Evolutionary conservation across 2,797 vertebrate species (phyloP).

Genomic region (Chaetodon trifasciatus): DNA sequence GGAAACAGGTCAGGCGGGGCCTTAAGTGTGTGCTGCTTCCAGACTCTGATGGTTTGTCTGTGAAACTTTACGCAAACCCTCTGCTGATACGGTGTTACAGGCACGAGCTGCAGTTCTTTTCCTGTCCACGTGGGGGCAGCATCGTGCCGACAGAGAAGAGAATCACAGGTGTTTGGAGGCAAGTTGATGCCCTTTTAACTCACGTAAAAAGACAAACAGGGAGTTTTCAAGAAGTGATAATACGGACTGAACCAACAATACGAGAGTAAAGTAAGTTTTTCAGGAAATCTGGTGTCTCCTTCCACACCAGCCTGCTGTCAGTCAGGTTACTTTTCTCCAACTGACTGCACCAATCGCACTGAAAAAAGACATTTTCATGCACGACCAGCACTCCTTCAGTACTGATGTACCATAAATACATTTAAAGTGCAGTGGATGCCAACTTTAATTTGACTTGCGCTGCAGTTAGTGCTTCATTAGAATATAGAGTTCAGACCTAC

Average conservation of each 20-base stretch:
- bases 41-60: not conserved
- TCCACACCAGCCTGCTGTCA: not conserved
- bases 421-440: not conserved
- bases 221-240: not conserved
- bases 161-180: not conserved
- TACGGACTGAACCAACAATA: no score
- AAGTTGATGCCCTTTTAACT: not conserved
- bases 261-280: not conserved
- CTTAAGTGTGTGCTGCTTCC: not conserved
- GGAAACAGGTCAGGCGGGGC: not conserved
- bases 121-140: constrained; percentile 60
- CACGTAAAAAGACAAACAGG: not conserved
- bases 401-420: not conserved
- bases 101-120: constrained; percentile 15
- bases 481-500: not conserved
- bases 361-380: not conserved
- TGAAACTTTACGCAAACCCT: not conserved
- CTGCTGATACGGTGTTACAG: not conserved
- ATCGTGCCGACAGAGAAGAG: constrained; percentile 1
- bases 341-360: not conserved
- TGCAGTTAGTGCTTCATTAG: constrained; percentile 4
- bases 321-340: not conserved
- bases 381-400: not conserved
- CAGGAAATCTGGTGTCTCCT: not conserved
- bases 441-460: not conserved